These are phyloP conservation scores for Drosophila anomalipes DNA, from an alignment of 2,888 invertebrate genomes.

Conservation along the genomic window DNA sequence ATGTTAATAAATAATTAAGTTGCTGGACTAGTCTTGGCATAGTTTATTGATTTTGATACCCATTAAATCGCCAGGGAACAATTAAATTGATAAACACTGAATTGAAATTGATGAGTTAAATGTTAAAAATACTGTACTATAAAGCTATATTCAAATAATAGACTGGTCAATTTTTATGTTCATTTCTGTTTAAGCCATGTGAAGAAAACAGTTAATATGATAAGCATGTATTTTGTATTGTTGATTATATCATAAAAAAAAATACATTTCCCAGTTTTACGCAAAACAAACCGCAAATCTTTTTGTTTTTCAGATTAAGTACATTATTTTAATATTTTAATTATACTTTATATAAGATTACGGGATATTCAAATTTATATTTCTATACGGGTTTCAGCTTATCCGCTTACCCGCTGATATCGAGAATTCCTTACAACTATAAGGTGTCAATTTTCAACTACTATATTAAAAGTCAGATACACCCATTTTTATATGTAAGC, in stretches of 20 bases:
- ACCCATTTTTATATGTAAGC: neutral
- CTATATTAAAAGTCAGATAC: neutral
- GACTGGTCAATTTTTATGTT: neutral
- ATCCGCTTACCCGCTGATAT: neutral
- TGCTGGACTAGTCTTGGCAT: conserved; percentile 26
- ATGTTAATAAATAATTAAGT: conserved; percentile 66
- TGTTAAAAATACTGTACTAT: neutral
- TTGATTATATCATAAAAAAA: neutral
- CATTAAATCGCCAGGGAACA: no score
- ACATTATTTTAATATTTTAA: no score
- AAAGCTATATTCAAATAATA: neutral
- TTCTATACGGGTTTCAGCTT: neutral
- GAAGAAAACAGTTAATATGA: neutral
- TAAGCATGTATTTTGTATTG: neutral
- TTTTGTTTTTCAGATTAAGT: neutral
- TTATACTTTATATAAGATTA: neutral
- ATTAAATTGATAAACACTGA: neutral
- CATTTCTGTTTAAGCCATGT: neutral
- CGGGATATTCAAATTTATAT: fast-evolving
- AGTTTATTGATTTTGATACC: conserved; percentile 55
- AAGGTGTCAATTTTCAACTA: neutral
- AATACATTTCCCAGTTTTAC: neutral
- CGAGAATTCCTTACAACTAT: neutral
- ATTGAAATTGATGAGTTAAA: neutral
- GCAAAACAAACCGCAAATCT: neutral